Conservation (phyloP, 2,113 vertebrate species). For the Callipepla californica region DNA sequence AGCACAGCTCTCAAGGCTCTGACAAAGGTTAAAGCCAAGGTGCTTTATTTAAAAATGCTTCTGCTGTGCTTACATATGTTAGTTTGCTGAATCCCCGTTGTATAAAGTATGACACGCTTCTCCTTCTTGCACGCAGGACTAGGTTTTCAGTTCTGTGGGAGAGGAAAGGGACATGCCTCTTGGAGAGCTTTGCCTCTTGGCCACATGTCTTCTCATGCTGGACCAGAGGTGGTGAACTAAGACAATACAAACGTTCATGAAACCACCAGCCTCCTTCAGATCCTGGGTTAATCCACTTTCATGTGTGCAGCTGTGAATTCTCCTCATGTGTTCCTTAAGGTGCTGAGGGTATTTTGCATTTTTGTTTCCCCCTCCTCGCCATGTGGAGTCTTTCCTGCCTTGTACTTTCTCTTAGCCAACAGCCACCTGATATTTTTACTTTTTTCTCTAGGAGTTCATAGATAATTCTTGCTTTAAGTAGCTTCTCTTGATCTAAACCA, state of each 20-base stretch:
- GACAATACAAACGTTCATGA: fast-evolving
- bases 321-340: neutral
- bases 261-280: neutral
- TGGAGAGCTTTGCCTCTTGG: neutral
- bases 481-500: neutral
- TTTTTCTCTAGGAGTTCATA: neutral
- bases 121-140: neutral
- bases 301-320: neutral
- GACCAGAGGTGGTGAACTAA: neutral
- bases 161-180: neutral
- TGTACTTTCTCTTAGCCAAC: neutral
- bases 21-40: neutral
- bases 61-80: fast-evolving
- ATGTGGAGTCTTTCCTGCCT: neutral
- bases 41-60: neutral
- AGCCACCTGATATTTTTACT: neutral
- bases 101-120: fast-evolving
- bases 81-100: neutral
- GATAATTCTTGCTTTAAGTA: neutral
- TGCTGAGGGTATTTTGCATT: fast-evolving
- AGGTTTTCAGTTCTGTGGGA: neutral
- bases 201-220: neutral
- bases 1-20: neutral
- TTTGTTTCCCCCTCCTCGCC: neutral
- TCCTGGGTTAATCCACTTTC: fast-evolving